Evolutionary conservation across 1,140 invertebrate species (phyloP), one percentile per base, ranked within the genome.

Genomic region (Coenobita brevimanus): DNA sequence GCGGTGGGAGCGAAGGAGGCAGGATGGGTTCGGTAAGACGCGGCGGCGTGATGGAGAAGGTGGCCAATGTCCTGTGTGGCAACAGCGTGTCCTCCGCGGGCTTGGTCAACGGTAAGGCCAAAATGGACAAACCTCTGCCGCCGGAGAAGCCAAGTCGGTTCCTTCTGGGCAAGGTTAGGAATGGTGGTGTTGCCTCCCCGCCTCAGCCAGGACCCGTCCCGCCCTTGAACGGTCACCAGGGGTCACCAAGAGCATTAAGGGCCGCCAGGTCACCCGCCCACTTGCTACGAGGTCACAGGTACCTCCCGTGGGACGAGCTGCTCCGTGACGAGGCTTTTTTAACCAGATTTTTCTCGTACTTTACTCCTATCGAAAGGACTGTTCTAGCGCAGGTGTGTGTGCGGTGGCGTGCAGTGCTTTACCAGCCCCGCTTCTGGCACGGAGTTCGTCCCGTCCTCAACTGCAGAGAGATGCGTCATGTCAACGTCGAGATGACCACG

Each of bases 341-440:
- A 13, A 94, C 94, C 33, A 94, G 94, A 88, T 97, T 98, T 93
- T 98, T 98, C 93, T 93, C 95, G 21, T 98, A 97, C 92, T 98
- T 98, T 92, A 95, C 94, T 8, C 85, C 87, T 24, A 87, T 89
- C 50, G 97, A 98, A 90, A 94, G 97, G 86, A 94, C 96, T 62
- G 93, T 94, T 6, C 93, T 98, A 89, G 96, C 97, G 24, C 96
- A 97, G 93, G 95, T 96, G 50, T 98, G 97, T 93, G 94, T 94
- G 87, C 94, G 95, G 92, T 98, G 97, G 97, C 94, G 97, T 83
- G 96, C 97, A 91, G 94, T 97, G 75, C 93, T 98, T 33, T 98
- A 98, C 92, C 94, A 96, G 33, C 96, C 96, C 0, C 93, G 95
- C 64, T 97, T 96, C 93, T 98, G 97, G 97, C 94, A 94, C 24